Evolutionary conservation across 2,113 vertebrate species (phyloP).

Genomic region (Poicephalus gulielmi): DNA sequence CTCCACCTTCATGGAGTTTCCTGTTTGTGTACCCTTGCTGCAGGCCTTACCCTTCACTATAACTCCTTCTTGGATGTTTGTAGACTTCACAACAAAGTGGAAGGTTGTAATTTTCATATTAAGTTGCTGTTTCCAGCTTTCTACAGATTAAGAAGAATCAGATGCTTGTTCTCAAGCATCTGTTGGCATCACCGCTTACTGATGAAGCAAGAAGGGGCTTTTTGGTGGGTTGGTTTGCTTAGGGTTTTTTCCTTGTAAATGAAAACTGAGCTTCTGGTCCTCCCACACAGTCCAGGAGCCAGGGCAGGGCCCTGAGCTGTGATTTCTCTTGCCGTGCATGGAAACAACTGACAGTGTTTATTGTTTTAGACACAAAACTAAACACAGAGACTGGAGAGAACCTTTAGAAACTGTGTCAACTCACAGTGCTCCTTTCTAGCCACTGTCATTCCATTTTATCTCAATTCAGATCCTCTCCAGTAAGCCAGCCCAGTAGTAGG

Average conservation of each 20-base stretch:
- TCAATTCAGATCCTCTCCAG: background rate
- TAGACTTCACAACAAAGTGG: background rate
- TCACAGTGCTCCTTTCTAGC: background rate
- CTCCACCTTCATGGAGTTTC: background rate
- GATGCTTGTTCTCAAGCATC: background rate
- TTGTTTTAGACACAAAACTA: background rate
- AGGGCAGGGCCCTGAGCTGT: background rate
- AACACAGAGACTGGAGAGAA: background rate
- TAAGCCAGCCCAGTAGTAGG: background rate
- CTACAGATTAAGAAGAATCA: background rate
- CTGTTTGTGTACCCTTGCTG: background rate
- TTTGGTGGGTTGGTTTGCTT: background rate
- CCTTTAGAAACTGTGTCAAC: background rate
- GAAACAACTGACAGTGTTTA: background rate
- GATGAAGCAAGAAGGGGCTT: background rate
- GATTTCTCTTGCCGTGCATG: background rate
- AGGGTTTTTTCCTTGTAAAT: background rate
- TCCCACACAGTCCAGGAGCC: background rate
- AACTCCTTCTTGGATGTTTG: background rate
- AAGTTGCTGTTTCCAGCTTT: background rate
- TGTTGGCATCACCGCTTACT: background rate
- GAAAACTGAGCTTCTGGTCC: conserved; percentile 11
- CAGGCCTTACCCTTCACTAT: background rate
- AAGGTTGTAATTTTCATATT: background rate
- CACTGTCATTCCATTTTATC: background rate